Conservation (phyloP, 1,140 invertebrate genomes). For the Maconellicoccus hirsutus region DNA sequence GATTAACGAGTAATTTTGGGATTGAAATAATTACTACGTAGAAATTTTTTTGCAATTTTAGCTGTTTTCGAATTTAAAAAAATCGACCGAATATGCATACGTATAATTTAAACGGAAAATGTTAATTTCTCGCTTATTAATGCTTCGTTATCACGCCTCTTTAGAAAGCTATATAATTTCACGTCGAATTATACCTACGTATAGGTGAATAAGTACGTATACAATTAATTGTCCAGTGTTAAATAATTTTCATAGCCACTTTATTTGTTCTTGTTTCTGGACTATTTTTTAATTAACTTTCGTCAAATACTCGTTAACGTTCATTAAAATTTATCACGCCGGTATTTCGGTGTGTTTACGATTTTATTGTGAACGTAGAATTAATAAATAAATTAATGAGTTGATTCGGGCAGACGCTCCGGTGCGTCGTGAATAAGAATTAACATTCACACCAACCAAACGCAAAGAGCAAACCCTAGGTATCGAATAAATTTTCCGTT, state of each 20-base stretch:
- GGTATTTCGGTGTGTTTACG: neutral
- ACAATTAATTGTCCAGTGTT: too few species aligned
- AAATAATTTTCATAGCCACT: neutral
- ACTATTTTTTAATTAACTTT: neutral
- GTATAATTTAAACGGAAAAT: too few species aligned
- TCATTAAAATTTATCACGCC: too few species aligned
- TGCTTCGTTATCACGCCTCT: neutral
- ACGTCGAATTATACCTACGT: neutral
- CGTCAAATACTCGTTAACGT: neutral
- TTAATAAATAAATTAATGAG: slow-evolving; percentile 4
- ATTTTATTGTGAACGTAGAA: neutral
- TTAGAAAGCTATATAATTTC: neutral
- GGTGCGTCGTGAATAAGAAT: neutral
- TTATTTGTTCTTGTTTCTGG: neutral
- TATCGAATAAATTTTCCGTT: slow-evolving; percentile 7
- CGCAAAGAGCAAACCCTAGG: neutral
- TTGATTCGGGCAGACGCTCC: neutral
- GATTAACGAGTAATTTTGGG: too few species aligned
- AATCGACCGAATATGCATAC: too few species aligned
- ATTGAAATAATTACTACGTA: too few species aligned
- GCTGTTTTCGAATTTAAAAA: too few species aligned
- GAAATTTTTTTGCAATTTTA: too few species aligned
- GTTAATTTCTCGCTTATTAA: too few species aligned
- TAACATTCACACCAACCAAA: neutral
- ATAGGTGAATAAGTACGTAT: neutral